Evolutionary conservation across 1,140 invertebrate genomes (phyloP), one percentile per base, ranked within the genome.

Genomic region (Philopotamus ludificatus): DNA sequence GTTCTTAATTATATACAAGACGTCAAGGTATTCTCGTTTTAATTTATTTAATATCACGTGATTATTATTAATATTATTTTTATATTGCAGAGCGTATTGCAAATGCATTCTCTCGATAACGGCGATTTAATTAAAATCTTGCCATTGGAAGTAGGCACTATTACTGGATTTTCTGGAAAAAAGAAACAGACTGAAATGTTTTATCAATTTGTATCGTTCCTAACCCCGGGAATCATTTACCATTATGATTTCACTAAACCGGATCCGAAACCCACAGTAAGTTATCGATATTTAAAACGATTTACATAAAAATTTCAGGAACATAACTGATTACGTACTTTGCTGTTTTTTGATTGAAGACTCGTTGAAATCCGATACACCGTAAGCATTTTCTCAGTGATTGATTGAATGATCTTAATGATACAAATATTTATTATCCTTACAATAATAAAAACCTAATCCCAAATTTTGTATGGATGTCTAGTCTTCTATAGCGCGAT

Each of bases 131-230:
- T 94, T 9, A 83, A 84, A 68, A 82, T 83, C 58, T 90, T 97
- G 69, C 85, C 89, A 0, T 77, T 98, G 21, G 90, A 91, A 71
- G 87, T 97, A 62, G 97, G 96, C 8, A 91, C 91, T 1, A 84
- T 99, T 26, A 85, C 85, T 22, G 89, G 89, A 0, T 90, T 93
- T 72, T 91, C 90, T 3, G 95, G 93, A 3, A 87, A 93, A 72
- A 91, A 89, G 73, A 86, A 91, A 68, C 87, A 94, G 71, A 86
- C 84, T 0, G 93, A 98, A 82, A 88, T 97, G 66, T 99, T 98
- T 79, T 98, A 93, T 76, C 86, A 90, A 70, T 97, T 98, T 75
- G 89, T 89, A 44, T 98, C 95, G 0, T 98, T 98, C 78, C 83
- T 98, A 16, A 92, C 89, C 44, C 97, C 97, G 15, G 90, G 90